Conservation (phyloP, 2,888 invertebrate genomes). For the Tanaodytes sp. region DNA sequence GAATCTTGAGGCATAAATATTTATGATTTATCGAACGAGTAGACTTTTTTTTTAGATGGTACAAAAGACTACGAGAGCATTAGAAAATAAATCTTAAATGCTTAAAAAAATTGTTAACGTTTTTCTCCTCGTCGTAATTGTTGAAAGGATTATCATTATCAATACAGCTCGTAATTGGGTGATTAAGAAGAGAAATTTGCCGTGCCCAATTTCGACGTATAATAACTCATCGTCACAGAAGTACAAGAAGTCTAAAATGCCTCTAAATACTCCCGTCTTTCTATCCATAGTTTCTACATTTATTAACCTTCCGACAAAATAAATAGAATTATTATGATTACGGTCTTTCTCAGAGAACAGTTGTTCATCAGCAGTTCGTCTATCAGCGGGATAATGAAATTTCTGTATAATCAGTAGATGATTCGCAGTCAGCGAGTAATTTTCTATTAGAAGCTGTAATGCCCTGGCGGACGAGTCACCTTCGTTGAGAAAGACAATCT, state of each 20-base stretch:
- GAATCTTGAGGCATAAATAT: too few relatives aligned
- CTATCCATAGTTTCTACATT: slow-evolving; percentile 44
- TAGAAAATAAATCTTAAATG: too few relatives aligned
- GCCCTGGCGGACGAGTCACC: slow-evolving; percentile 44
- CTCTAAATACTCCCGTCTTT: slow-evolving; percentile 4
- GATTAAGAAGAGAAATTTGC: slow-evolving; percentile 9
- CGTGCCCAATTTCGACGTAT: slow-evolving; percentile 24
- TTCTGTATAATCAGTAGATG: slow-evolving; percentile 70
- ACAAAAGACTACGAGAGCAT: too few relatives aligned
- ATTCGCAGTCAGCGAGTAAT: slow-evolving; percentile 69
- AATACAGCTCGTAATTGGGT: background rate
- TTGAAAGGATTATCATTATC: slow-evolving; percentile 21
- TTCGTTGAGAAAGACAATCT: slow-evolving; percentile 70
- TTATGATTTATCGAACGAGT: too few relatives aligned
- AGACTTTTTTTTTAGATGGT: too few relatives aligned
- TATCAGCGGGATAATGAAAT: slow-evolving; percentile 70
- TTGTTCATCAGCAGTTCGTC: slow-evolving; percentile 40
- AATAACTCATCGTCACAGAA: slow-evolving; percentile 27
- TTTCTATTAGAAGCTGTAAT: slow-evolving; percentile 51
- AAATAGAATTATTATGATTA: slow-evolving; percentile 50
- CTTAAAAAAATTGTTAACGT: too few relatives aligned
- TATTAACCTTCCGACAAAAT: slow-evolving; percentile 47
- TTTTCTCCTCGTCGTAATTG: slow-evolving; percentile 13
- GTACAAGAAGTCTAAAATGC: slow-evolving; percentile 14
- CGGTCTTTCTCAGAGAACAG: slow-evolving; percentile 33